These are phyloP conservation scores for Cheilosia soror DNA, from an alignment of 2,888 invertebrate species.

Conservation along the genomic window DNA sequence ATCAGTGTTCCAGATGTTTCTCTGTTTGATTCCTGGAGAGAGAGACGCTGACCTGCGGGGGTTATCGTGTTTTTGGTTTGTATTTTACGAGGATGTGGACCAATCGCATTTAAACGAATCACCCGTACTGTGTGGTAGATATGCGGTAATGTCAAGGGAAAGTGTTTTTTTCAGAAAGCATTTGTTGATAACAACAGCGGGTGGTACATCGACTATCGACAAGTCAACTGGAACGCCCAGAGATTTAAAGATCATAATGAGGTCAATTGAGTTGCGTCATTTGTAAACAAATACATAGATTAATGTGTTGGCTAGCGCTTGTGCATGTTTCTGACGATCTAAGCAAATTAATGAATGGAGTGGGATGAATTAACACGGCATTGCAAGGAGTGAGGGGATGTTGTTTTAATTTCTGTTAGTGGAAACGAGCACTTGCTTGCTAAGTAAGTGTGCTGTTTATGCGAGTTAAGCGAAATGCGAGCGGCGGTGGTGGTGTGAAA, in stretches of 20 bases:
- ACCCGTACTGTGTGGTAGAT: constrained; percentile 32
- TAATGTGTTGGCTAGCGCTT: background rate
- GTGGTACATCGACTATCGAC: background rate
- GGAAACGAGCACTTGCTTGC: background rate
- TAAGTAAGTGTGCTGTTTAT: constrained; percentile 11
- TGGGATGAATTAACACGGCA: background rate
- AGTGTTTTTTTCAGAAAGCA: background rate
- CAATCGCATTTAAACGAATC: constrained; percentile 28
- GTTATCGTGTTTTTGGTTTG: constrained; percentile 42
- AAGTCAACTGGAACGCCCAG: background rate
- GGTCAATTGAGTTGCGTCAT: constrained; percentile 53
- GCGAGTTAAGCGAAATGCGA: constrained; percentile 19
- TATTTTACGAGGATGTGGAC: background rate
- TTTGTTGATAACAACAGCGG: background rate
- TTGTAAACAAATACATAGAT: constrained; percentile 21
- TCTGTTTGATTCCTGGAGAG: background rate
- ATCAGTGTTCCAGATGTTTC: constrained; percentile 20
- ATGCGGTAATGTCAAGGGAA: constrained; percentile 3
- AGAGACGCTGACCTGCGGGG: constrained; percentile 29
- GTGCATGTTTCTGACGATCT: constrained; percentile 15
- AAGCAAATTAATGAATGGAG: background rate
- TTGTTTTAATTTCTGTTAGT: background rate
- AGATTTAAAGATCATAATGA: constrained; percentile 4
- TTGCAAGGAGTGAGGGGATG: background rate
- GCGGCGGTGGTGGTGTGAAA: background rate